phyloP scores from a whole-genome alignment of 2,797 vertebrate species.

The Myotis daubentonii region DNA sequence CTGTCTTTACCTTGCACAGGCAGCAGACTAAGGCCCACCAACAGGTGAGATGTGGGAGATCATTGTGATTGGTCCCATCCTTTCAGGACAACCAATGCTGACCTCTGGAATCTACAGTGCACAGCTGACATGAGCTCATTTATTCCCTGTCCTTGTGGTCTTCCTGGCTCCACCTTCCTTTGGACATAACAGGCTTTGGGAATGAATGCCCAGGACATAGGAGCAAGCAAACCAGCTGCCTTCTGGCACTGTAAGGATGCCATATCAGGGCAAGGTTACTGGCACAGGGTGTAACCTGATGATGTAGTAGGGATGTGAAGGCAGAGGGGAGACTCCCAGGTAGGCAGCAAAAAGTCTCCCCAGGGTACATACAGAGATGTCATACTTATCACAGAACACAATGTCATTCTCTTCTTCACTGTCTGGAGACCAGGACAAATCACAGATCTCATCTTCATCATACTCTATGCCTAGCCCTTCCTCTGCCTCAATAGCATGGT shows the following conservation, averaged over 20 bases:
- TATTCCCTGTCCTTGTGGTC: slow-evolving; percentile 94
- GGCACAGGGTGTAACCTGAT: slow-evolving; percentile 84
- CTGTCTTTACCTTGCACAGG: slow-evolving; percentile 97
- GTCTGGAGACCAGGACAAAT: slow-evolving; percentile 92
- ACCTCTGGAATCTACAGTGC: slow-evolving; percentile 99
- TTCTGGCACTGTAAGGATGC: slow-evolving; percentile 97
- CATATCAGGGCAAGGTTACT: slow-evolving; percentile 90
- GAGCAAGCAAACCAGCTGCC: slow-evolving; percentile 98
- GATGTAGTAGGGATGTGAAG: slow-evolving; percentile 31
- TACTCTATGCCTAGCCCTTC: slow-evolving; percentile 98
- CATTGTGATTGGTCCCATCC: slow-evolving; percentile 99
- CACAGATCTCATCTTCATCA: slow-evolving; percentile 98
- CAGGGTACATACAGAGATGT: slow-evolving; percentile 92
- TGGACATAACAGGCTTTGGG: slow-evolving; percentile 96
- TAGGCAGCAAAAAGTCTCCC: slow-evolving; percentile 8
- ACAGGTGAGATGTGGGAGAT: slow-evolving; percentile 97
- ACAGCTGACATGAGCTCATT: slow-evolving; percentile 99
- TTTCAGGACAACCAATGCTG: slow-evolving; percentile 98
- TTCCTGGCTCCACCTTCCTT: slow-evolving; percentile 98
- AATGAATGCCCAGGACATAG: slow-evolving; percentile 94
- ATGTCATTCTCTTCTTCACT: slow-evolving; percentile 99
- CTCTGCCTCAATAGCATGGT: slow-evolving; percentile 97
- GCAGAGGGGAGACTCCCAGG: slow-evolving; percentile 5
- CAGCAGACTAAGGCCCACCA: slow-evolving; percentile 99
- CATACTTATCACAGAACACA: slow-evolving; percentile 99